phyloP scores from a whole-genome alignment of 2,797 vertebrate genomes.

The Sebastes kiyomatsui region DNA sequence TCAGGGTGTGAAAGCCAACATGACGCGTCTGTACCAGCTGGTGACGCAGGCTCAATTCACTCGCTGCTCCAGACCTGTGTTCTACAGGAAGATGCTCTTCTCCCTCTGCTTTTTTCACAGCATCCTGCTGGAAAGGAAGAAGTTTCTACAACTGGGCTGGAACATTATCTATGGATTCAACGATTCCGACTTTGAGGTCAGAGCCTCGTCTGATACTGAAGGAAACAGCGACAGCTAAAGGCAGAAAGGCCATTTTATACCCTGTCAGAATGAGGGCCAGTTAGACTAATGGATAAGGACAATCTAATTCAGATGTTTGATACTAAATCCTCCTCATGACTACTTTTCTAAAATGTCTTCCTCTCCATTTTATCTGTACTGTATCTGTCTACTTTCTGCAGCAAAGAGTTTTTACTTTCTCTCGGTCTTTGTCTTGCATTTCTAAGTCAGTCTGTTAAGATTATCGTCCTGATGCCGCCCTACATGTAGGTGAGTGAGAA shows the following conservation, averaged over 20 bases:
- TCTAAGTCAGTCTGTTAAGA: not conserved
- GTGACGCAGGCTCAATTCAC: slow-evolving; percentile 86
- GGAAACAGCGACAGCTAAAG: not conserved
- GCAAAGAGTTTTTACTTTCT: not conserved
- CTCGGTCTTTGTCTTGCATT: not conserved
- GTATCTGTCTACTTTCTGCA: not conserved
- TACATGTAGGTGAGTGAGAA: slow-evolving; percentile 87
- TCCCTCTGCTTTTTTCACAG: slow-evolving; percentile 93
- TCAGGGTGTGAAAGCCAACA: slow-evolving; percentile 91
- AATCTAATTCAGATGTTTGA: not conserved
- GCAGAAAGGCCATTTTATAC: not conserved
- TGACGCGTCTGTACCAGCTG: slow-evolving; percentile 90
- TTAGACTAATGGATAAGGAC: slow-evolving; percentile 1
- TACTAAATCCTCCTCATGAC: not conserved
- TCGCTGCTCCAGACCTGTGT: slow-evolving; percentile 78
- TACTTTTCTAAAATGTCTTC: not conserved
- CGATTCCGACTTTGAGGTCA: slow-evolving; percentile 67
- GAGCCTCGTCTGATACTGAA: not conserved
- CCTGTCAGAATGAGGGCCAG: not conserved
- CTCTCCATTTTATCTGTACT: not conserved
- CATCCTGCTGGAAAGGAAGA: slow-evolving; percentile 89
- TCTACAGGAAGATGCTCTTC: slow-evolving; percentile 90
- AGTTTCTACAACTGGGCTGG: slow-evolving; percentile 91
- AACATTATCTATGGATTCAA: not conserved
- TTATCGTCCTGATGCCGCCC: not conserved